Base-by-base conservation (phyloP, 2,888 invertebrate species). In the Andrena trimmerana region DNA sequence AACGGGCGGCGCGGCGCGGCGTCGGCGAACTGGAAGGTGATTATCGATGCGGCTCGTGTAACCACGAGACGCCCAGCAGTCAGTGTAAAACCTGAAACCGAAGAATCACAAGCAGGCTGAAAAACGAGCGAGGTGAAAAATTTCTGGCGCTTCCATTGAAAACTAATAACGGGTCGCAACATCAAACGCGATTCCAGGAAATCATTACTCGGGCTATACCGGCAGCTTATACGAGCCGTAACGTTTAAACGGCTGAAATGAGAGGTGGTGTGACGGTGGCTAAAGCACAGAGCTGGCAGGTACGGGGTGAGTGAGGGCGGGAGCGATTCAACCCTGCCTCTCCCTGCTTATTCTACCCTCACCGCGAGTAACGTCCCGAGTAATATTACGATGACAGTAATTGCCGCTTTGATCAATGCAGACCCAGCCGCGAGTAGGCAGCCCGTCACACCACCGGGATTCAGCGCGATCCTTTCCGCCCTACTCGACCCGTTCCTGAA, bases 301-400 rank as follows among this genome's bases (percentile, higher is more conserved):
- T 27, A 13, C 16, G 65, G 6, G 60, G 42, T 50, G 52, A 68
- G 76, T 0, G 54, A 69, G 52, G 62, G 67, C 73, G 52, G 57
- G 66, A 75, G 54, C 73, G 84, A 81, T 85, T 81, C 74, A 76
- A 81, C 84, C 75, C 85, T 78, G 67, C 78, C 62, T 68, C 65
- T 62, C 67, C 29, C 52, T 52, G 31, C 54, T 16, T 50, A 66
- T 81, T 84, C 83, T 81, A 84, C 85, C 88, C 86, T 81, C 85
- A 87, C 63, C 87, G 88, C 89, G 91, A 90, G 91, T 91, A 92
- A 92, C 92, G 91, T 92, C 90, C 91, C 89, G 89, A 90, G 92
- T 92, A 93, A 93, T 92, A 92, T 92, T 92, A 92, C 92, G 92
- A 92, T 92, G 93, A 93, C 93, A 92, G 92, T 93, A 93, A 93